Evolutionary conservation across 2,797 vertebrate species (phyloP).

Genomic region (Danio choprae): DNA sequence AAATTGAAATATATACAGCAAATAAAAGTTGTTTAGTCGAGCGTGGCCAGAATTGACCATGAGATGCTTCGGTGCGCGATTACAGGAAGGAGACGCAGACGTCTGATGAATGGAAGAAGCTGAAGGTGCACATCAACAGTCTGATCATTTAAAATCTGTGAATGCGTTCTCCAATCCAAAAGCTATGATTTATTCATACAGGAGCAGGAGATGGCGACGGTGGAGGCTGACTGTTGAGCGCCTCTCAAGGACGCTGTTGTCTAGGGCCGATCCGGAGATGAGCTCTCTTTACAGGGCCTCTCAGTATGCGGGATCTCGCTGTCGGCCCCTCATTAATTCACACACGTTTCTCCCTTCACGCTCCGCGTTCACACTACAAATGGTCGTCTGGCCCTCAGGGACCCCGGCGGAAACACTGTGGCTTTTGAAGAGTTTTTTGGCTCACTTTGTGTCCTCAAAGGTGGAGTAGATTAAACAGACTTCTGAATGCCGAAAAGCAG

Average conservation of each 20-base stretch:
- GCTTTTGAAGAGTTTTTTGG: conserved; percentile 32
- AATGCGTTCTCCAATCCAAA: conserved; percentile 29
- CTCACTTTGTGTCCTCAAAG: conserved; percentile 28
- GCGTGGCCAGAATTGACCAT: not conserved
- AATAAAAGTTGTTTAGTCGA: conserved; percentile 4
- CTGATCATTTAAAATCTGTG: conserved; percentile 50
- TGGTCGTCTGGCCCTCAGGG: conserved; percentile 24
- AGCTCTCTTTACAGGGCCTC: conserved; percentile 1
- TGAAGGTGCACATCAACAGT: conserved; percentile 39
- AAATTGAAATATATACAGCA: not conserved
- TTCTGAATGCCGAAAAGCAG: conserved; percentile 21
- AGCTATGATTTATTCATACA: conserved; percentile 58
- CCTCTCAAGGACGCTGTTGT: conserved; percentile 55
- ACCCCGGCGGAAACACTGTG: conserved; percentile 18
- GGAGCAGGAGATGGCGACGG: conserved; percentile 18
- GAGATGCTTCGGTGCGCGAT: not conserved
- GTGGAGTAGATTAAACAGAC: conserved; percentile 36
- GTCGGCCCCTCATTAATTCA: conserved; percentile 42
- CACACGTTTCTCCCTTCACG: not conserved
- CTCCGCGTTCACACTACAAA: conserved; percentile 17
- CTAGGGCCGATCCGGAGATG: conserved; percentile 12
- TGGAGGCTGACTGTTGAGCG: conserved; percentile 29
- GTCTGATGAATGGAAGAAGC: conserved; percentile 10
- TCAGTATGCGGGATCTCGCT: conserved; percentile 24
- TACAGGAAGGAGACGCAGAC: conserved; percentile 5